Conservation (phyloP, 1,140 invertebrate species). For the Dolichoris vasculosae region DNA sequence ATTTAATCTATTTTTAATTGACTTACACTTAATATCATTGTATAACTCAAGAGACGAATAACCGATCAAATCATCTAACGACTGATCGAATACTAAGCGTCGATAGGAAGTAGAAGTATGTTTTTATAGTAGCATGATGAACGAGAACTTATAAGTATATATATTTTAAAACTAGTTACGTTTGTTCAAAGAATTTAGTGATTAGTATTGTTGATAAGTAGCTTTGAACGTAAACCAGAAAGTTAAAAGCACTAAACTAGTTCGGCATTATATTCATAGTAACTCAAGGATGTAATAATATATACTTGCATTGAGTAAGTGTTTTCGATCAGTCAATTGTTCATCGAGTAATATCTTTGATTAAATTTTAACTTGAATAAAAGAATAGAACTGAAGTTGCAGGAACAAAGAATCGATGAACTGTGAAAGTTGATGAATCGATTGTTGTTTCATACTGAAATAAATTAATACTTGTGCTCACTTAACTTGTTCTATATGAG, state of each 20-base stretch:
- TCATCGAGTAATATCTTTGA: background rate
- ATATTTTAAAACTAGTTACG: background rate
- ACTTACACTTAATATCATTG: constrained; percentile 47
- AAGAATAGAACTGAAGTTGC: background rate
- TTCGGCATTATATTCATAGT: background rate
- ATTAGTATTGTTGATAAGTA: background rate
- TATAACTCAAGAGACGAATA: background rate
- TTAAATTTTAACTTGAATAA: background rate
- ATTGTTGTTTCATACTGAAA: background rate
- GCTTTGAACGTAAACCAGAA: constrained; percentile 16
- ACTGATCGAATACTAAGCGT: constrained; percentile 31
- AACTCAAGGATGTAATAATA: background rate
- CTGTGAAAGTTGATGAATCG: constrained; percentile 36
- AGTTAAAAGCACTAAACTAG: constrained; percentile 11
- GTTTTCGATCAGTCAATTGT: background rate
- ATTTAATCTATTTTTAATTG: background rate
- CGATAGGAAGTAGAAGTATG: background rate
- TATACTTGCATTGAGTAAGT: too few species aligned
- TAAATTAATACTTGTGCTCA: background rate
- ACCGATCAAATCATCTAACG: constrained; percentile 15
- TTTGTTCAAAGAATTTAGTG: background rate
- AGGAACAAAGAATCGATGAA: constrained; percentile 19
- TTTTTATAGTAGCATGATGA: constrained; percentile 27
- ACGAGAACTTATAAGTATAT: background rate
- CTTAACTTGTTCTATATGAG: background rate